A percentile compares a stretch with the other conserved stretches of the same genome.
phyloP scores from a whole-genome alignment of 1,140 invertebrate genomes.

The Schlechtendalia chinensis region DNA sequence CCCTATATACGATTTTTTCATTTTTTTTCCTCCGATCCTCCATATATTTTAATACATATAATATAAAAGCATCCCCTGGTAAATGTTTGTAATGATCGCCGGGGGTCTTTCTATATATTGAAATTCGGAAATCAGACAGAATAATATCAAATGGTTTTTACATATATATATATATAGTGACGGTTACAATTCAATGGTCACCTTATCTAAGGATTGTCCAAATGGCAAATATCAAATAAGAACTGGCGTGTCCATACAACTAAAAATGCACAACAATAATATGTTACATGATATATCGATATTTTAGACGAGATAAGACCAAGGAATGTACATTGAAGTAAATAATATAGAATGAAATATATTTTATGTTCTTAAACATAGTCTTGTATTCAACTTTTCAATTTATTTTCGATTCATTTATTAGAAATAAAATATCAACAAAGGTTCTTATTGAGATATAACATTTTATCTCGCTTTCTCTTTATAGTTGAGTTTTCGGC shows the following conservation, averaged over 20 bases:
- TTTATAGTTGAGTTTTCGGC: no score
- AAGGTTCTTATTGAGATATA: no score
- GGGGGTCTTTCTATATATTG: constrained; percentile 15
- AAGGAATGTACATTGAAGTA: not conserved
- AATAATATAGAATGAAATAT: no score
- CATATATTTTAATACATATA: not conserved
- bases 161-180: not conserved
- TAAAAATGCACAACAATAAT: not conserved
- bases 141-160: constrained; percentile 26
- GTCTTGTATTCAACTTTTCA: no score
- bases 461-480: no score
- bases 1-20: not conserved
- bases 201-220: not conserved
- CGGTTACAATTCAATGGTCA: not conserved
- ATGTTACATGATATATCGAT: not conserved
- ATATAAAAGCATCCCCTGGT: not conserved
- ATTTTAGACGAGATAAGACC: not conserved
- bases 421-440: no score
- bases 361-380: no score
- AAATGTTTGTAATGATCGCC: constrained; percentile 27
- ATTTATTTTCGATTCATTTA: no score
- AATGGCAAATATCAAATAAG: not conserved
- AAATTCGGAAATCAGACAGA: constrained; percentile 19
- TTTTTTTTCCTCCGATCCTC: not conserved
- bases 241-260: not conserved